Conservation (phyloP, 2,797 vertebrate genomes). For the Karalla daura region DNA sequence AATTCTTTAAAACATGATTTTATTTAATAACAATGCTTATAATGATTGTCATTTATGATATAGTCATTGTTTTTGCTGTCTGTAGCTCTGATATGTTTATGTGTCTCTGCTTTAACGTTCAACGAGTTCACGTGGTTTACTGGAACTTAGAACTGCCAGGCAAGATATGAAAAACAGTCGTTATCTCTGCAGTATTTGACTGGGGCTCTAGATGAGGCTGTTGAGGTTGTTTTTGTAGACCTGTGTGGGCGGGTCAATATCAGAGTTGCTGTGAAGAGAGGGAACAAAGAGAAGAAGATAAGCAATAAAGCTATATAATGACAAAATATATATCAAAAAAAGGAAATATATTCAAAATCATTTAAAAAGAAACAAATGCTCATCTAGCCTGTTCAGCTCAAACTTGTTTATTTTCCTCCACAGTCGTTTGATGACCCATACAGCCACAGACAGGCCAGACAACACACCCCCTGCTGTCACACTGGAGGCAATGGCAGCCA, state of each 20-base stretch:
- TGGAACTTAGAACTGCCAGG: background rate
- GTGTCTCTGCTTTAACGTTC: no score
- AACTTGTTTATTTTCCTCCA: conserved; percentile 70
- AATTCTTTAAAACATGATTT: no score
- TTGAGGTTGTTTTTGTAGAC: conserved; percentile 79
- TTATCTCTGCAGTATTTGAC: background rate
- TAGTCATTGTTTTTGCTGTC: no score
- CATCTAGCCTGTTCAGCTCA: conserved; percentile 78
- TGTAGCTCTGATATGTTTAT: no score
- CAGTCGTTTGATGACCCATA: conserved; percentile 75
- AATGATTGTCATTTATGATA: no score
- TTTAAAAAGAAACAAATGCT: background rate
- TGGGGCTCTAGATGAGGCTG: conserved; percentile 75
- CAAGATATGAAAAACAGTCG: background rate
- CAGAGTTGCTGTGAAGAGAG: conserved; percentile 69
- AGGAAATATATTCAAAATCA: background rate
- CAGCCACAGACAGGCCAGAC: conserved; percentile 49
- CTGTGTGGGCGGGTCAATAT: conserved; percentile 68
- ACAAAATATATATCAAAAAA: background rate
- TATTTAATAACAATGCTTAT: no score
- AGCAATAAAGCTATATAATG: conserved; percentile 10
- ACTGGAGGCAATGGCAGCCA: conserved; percentile 11
- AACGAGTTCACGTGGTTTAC: no score
- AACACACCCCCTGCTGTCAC: conserved; percentile 54
- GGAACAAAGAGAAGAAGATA: conserved; percentile 23